Evolutionary conservation across 1,140 invertebrate genomes (phyloP), one percentile per base, ranked within the genome.

Genomic region (Drosophila subobscura): DNA sequence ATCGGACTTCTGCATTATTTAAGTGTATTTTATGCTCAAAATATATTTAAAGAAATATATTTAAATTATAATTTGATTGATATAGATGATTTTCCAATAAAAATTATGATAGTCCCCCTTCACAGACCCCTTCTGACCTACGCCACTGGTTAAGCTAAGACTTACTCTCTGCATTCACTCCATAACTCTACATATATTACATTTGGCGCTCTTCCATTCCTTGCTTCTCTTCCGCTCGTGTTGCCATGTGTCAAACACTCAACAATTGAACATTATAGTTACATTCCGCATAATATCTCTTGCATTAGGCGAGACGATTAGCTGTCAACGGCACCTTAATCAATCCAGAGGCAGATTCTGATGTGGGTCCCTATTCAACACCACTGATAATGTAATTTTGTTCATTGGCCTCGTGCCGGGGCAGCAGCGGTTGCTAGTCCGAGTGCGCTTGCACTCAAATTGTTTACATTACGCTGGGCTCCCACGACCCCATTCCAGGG

Each of bases 291-390:
- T 67, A 54, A 72, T 72, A 73, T 50, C 59, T 55, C 59, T 46
- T 52, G 64, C 45, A 63, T 73, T 51, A 52, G 73, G 58, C 71
- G 55, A 72, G 45, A 55, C 51, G 68, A 56, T 55, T 73, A 63
- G 71, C 71, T 63, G 71, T 63, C 70, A 73, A 42, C 71, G 70
- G 45, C 58, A 54, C 52, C 52, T 73, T 73, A 73, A 72, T 72
- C 50, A 72, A 52, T 37, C 33, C 33, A 4, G 33, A 12, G 33
- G 33, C 10, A 37, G 33, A 37, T 37, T 37, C 33, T 37, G 33
- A 37, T 37, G 33, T 37, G 33, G 33, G 33, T 10, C 47, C 41
- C 58, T 64, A 55, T 63, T 73, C 51, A 27, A 40, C 45, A 45
- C 49, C 46, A 44, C 41, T 68, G 71, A 73, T 73, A 73, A 73